These are phyloP conservation scores for Pseudotriccus pelzelni DNA, from an alignment of 2,797 vertebrate species.

Conservation along the genomic window DNA sequence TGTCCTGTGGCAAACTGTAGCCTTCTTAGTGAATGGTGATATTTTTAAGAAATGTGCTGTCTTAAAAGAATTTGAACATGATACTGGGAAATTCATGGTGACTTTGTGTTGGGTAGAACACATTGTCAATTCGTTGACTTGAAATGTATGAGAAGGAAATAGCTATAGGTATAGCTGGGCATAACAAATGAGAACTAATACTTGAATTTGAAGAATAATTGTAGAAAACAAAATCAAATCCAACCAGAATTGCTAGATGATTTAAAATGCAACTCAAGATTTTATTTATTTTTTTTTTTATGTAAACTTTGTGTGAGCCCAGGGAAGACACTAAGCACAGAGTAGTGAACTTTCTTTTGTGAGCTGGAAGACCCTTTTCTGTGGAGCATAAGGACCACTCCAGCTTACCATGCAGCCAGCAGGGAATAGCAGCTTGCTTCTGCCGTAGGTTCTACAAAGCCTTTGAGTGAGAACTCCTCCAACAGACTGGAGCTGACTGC, in stretches of 20 bases:
- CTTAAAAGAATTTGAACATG: neutral
- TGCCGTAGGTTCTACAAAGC: neutral
- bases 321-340: neutral
- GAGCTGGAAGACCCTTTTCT: neutral
- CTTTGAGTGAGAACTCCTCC: neutral
- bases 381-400: neutral
- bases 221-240: neutral
- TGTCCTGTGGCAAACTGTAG: neutral
- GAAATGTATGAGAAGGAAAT: neutral
- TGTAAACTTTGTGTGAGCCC: neutral
- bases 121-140: neutral
- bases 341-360: neutral
- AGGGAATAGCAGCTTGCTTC: neutral
- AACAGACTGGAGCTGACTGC: neutral
- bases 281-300: neutral
- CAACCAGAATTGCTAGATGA: neutral
- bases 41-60: neutral
- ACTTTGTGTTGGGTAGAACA: neutral
- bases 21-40: neutral
- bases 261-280: neutral
- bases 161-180: neutral
- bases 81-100: neutral
- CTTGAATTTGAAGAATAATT: neutral
- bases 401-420: neutral
- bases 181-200: neutral